Conservation (phyloP, 2,888 invertebrate genomes). For the Toxonevra muliebris region DNA sequence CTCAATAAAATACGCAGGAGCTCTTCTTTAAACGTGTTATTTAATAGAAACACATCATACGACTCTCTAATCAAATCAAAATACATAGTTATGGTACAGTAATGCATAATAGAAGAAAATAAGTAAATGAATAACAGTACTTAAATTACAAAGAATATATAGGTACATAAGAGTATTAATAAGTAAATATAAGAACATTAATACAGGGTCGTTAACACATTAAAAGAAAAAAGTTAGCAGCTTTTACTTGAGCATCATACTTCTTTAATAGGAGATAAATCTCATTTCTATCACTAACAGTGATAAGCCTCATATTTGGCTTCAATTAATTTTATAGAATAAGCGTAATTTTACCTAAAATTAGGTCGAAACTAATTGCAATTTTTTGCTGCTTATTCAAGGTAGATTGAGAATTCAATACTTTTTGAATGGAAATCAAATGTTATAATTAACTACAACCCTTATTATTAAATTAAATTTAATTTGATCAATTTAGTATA, state of each 20-base stretch:
- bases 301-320: constrained; percentile 70
- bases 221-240: constrained; percentile 72
- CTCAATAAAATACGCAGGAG: too few species aligned
- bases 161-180: too few species aligned
- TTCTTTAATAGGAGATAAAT: constrained; percentile 69
- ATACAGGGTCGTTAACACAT: too few species aligned
- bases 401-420: constrained; percentile 61
- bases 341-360: constrained; percentile 64
- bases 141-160: too few species aligned
- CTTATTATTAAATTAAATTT: too few species aligned
- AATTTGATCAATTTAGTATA: constrained; percentile 68
- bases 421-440: constrained; percentile 61
- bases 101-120: too few species aligned
- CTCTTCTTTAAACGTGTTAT: too few species aligned
- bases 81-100: too few species aligned
- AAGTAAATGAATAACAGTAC: too few species aligned
- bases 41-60: too few species aligned
- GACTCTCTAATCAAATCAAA: too few species aligned
- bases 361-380: constrained; percentile 69
- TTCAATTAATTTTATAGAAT: constrained; percentile 66
- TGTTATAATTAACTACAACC: constrained; percentile 52
- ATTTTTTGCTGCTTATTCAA: constrained; percentile 66
- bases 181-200: too few species aligned
- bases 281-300: constrained; percentile 55
- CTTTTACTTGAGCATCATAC: constrained; percentile 68